A percentile compares a stretch with the other conserved stretches of the same genome.
Conservation (phyloP, 2,797 vertebrate species). For the Vespertilio murinus region DNA sequence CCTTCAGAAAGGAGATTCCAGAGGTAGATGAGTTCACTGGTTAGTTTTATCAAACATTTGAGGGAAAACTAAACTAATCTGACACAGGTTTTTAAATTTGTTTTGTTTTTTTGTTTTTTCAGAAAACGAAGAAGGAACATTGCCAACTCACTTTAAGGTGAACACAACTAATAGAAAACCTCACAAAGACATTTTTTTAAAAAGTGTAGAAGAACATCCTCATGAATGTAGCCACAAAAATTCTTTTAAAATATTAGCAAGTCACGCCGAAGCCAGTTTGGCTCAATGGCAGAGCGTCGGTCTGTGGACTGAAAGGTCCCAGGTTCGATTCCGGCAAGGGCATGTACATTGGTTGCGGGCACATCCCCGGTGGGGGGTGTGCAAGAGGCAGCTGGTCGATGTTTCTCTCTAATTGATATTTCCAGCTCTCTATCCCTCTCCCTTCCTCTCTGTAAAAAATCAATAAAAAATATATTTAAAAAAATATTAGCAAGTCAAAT, state of each 20-base stretch:
- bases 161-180: background rate
- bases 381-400: too few species aligned
- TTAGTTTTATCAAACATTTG: background rate
- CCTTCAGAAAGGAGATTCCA: background rate
- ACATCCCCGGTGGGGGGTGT: too few species aligned
- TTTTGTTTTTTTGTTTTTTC: background rate
- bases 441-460: too few species aligned
- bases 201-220: background rate
- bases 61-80: background rate
- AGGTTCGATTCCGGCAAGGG: too few species aligned
- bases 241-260: background rate
- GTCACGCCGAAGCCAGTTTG: background rate
- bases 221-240: background rate
- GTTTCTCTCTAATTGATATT: too few species aligned
- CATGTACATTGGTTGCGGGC: too few species aligned
- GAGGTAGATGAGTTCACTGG: background rate
- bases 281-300: too few species aligned
- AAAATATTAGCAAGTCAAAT: too few species aligned
- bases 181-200: background rate
- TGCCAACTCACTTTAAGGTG: background rate
- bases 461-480: too few species aligned
- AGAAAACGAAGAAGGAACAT: background rate
- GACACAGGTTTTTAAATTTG: background rate
- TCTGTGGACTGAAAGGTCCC: too few species aligned
- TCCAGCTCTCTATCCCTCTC: too few species aligned